Evolutionary conservation across 53 echinoderm and acorn worm genomes (phyloP).

Genomic region (Temnopleurus reevesii): DNA sequence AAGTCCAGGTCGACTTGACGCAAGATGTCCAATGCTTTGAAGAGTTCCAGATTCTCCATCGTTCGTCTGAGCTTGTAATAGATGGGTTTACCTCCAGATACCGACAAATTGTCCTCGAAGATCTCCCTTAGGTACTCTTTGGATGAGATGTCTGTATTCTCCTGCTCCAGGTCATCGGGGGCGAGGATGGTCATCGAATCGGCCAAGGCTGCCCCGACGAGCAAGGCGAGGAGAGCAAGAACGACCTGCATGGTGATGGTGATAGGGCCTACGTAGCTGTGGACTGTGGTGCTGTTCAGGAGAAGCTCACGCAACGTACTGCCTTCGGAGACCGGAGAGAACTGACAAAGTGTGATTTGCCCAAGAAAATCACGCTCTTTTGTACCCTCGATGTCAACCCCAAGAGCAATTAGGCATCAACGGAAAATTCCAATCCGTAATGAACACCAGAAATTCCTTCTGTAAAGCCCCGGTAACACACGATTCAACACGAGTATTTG

Average conservation of each 20-base stretch:
- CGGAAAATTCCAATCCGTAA: no score
- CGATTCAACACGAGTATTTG: no score
- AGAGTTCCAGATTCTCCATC: background rate
- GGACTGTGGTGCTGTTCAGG: background rate
- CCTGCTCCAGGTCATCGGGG: background rate
- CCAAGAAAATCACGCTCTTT: background rate
- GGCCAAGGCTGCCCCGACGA: background rate
- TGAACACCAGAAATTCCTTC: no score
- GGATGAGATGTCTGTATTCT: background rate
- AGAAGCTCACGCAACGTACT: background rate
- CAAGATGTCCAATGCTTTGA: background rate
- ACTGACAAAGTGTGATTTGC: background rate
- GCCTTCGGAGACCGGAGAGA: background rate
- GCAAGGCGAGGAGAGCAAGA: background rate
- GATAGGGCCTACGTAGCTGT: background rate
- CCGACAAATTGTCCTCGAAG: background rate
- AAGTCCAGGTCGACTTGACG: background rate
- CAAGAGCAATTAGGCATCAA: no score
- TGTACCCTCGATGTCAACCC: background rate
- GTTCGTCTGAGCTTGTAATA: background rate
- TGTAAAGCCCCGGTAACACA: no score
- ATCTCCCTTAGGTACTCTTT: background rate
- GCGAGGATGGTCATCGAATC: background rate
- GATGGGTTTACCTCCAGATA: background rate
- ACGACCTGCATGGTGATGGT: background rate